Evolutionary conservation across 1,140 invertebrate species (phyloP).

Genomic region (Trichonephila inaurata): DNA sequence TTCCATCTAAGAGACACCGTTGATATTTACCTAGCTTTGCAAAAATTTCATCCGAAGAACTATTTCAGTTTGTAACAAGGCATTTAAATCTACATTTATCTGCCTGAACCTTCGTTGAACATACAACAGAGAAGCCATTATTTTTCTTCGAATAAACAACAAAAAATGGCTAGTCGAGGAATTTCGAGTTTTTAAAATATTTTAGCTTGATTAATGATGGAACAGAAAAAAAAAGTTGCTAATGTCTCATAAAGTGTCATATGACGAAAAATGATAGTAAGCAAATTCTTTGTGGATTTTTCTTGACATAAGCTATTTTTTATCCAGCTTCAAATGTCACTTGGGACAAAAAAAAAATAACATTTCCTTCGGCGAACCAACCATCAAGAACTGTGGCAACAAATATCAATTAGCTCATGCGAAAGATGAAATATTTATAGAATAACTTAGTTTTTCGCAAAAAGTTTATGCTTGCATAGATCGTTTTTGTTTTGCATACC

Average conservation of each 20-base stretch:
- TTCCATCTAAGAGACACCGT: not conserved
- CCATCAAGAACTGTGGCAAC: not conserved
- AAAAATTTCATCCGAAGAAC: not conserved
- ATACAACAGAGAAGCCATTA: not conserved
- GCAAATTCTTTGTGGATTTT: slow-evolving; percentile 69
- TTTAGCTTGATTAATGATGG: slow-evolving; percentile 62
- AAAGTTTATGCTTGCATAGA: not conserved
- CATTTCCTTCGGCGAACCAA: not conserved
- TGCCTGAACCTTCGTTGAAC: no score
- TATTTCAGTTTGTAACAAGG: not conserved
- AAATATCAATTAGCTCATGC: slow-evolving; percentile 18
- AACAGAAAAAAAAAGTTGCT: slow-evolving; percentile 20
- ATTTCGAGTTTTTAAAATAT: slow-evolving; percentile 54
- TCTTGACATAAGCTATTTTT: slow-evolving; percentile 53
- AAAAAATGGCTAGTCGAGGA: not conserved
- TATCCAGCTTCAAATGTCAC: slow-evolving; percentile 9
- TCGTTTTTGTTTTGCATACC: not conserved
- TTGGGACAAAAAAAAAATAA: not conserved
- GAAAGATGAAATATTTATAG: not conserved
- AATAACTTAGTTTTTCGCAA: not conserved
- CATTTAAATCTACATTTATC: slow-evolving; percentile 40
- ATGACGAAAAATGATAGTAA: slow-evolving; percentile 64
- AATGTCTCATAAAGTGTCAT: slow-evolving; percentile 51
- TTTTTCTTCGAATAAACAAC: not conserved
- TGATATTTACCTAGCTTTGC: not conserved